Evolutionary conservation across 2,797 vertebrate species (phyloP), one percentile per base, ranked within the genome.

Genomic region (Rhadinocentrus ornatus): DNA sequence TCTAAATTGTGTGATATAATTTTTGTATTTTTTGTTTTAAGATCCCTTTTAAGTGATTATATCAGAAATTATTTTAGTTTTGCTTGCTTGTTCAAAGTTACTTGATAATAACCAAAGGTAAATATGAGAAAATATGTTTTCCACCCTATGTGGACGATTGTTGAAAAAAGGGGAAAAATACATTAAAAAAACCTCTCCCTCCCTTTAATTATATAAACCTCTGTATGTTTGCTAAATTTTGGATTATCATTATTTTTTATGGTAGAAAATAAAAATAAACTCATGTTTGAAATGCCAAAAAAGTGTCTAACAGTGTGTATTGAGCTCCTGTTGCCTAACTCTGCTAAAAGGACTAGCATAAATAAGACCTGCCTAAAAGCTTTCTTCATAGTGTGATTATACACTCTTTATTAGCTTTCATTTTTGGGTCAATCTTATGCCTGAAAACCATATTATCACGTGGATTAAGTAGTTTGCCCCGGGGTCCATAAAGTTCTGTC

Each of bases 381-480:
- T 15, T 27, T 73, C 78, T 73, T 37, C 71, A 57, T 80, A 76
- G 63, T 62, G 22, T 44, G 55, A 82, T 87, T 85, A 84, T 63
- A 54, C 71, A 80, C 78, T 73, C 82, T 58, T 83, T 83, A 78
- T 64, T 60, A 79, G 71, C 54, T 71, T 77, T 61, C 39, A 61
- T 72, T 79, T 81, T 80, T 56, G 44, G 72, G 71, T 84, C 85
- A 82, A 4, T 29, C 68, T 24, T 72, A 44, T 56, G 66, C 53
- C 60, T 61, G 54, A 15, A 53, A 44, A 82, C 27, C 64, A 76
- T 62, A 24, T 64, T 65, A 78, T 88, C 77, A 80, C 65, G 55
- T 2, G 44, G 78, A 62, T 75, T 72, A 58, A 81, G 74, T 67
- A 53, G 63, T 61, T 70, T 53, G 56, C 73, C 60, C 70, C 20